Percentiles rank a stretch among this genome's conserved stretches.
phyloP scores from a whole-genome alignment of 2,888 invertebrate genomes.

The Andrena bucephala region DNA sequence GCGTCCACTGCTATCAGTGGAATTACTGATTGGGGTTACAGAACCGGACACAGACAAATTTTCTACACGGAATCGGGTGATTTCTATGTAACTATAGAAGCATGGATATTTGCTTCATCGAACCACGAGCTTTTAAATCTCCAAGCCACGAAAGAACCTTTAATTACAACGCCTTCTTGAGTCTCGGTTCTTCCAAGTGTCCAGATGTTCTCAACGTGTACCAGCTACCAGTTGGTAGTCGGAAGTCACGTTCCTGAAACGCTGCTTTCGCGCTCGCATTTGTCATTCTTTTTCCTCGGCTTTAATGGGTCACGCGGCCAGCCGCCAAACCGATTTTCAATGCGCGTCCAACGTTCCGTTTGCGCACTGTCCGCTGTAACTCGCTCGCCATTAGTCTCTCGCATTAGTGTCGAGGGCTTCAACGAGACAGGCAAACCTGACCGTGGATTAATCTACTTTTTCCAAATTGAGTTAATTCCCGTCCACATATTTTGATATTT shows the following conservation, averaged over 20 bases:
- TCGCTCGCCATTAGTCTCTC: constrained; percentile 9
- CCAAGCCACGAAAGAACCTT: too few species aligned
- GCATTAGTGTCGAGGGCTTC: background rate
- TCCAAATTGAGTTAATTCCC: background rate
- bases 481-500: constrained; percentile 1
- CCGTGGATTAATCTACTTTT: constrained; percentile 19
- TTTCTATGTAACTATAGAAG: too few species aligned
- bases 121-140: too few species aligned
- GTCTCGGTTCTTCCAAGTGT: too few species aligned
- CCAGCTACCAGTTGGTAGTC: background rate
- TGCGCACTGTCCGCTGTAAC: constrained; percentile 2
- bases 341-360: background rate
- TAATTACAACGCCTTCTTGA: too few species aligned
- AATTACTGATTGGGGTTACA: too few species aligned
- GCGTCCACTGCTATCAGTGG: too few species aligned
- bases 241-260: constrained; percentile 13
- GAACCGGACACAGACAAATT: too few species aligned
- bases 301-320: constrained; percentile 23
- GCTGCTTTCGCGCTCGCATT: background rate
- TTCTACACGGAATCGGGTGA: too few species aligned
- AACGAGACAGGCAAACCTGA: constrained; percentile 7
- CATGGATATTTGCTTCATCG: too few species aligned
- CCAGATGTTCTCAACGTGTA: too few species aligned
- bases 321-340: constrained; percentile 18
- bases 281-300: background rate